phyloP scores from a whole-genome alignment of 2,888 invertebrate species.

The Lacanobia wlatinum region DNA sequence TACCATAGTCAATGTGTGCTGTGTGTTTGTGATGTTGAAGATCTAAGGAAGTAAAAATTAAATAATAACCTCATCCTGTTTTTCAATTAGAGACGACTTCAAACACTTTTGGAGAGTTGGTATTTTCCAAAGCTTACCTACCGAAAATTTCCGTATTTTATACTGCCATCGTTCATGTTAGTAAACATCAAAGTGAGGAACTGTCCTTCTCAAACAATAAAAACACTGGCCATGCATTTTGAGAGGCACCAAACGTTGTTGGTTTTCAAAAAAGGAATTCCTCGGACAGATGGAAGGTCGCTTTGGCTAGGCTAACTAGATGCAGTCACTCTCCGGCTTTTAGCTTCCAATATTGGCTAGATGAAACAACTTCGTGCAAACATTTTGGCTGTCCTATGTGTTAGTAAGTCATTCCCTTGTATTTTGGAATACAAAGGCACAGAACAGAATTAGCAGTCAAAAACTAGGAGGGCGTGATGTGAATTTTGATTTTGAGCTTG shows the following conservation, averaged over 20 bases:
- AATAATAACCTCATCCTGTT: background rate
- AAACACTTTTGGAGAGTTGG: background rate
- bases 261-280: background rate
- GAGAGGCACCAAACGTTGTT: background rate
- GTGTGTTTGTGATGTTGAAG: background rate
- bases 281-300: background rate
- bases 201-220: background rate
- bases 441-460: no score
- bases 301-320: background rate
- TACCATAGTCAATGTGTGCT: no score
- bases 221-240: background rate
- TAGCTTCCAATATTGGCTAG: conserved; percentile 10
- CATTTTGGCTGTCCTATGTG: background rate
- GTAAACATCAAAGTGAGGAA: background rate
- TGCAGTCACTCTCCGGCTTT: conserved; percentile 3
- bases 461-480: no score
- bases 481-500: no score
- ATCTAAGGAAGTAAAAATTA: background rate
- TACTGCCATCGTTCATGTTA: background rate
- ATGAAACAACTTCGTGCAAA: background rate
- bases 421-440: background rate
- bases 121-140: background rate
- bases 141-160: background rate
- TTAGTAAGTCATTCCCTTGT: background rate
- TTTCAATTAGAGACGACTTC: no score